Base-by-base conservation (phyloP, 1,140 invertebrate genomes). In the Chelonus insularis region DNA sequence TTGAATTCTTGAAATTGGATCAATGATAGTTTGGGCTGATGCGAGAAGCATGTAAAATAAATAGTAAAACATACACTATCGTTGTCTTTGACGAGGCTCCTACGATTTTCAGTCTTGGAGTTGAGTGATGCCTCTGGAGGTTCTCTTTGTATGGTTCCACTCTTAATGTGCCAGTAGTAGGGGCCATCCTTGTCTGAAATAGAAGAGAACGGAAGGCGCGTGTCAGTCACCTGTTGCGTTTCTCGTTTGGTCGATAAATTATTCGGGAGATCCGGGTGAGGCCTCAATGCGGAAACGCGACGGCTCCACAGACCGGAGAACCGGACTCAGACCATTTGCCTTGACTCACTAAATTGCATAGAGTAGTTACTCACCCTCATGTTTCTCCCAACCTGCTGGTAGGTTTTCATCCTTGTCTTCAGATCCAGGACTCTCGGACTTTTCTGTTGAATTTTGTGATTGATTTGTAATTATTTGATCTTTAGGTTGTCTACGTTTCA, bases 91-190 rank as follows among this genome's bases (percentile, higher is more conserved):
- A 84, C 73, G 16, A 84, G 75, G 61, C 78, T 82, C 63, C 76
- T 80, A 45, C 80, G 75, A 4, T 77, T 73, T 63, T 84, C 83
- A 12, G 74, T 74, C 64, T 82, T 81, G 12, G 74, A 75, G 59
- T 76, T 71, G 18, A 76, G 60, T 9, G 80, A 80, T 21, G 83
- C 78, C 47, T 86, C 86, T 3, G 95, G 95, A 50, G 89, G 86
- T 76, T 98, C 93, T 50, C 96, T 85, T 75, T 97, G 96, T 71
- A 98, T 98, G 0, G 95, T 97, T 7, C 96, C 96, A 75, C 93
- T 97, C 79, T 97, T 96, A 70, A 98, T 96, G 82, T 99, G 96
- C 96, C 96, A 98, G 78, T 96, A 98, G 79, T 98, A 98, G 1
- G 94, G 91, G 9, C 94, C 94, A 76, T 92, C 90, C 71, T 91